A percentile compares a stretch with the other conserved stretches of the same genome.
These are phyloP conservation scores for Helobdella robusta DNA, from an alignment of 2,888 invertebrate species.

Conservation along the genomic window DNA sequence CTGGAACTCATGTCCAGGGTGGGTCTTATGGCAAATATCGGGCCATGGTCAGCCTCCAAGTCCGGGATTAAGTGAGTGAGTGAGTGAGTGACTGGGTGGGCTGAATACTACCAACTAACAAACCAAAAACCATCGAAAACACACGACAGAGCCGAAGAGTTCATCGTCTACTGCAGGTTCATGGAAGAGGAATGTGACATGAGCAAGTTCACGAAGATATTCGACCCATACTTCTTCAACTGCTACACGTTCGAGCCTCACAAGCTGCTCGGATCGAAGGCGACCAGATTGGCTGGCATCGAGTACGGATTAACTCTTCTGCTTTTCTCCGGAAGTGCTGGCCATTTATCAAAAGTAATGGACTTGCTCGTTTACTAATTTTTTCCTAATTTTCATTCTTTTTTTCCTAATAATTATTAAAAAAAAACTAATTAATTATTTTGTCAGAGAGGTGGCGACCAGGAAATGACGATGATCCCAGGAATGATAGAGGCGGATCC, in stretches of 20 bases:
- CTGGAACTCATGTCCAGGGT: slow-evolving; percentile 33
- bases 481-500: slow-evolving; percentile 33
- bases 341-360: slow-evolving; percentile 26
- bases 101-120: not conserved
- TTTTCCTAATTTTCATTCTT: not conserved
- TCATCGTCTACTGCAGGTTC: slow-evolving; percentile 35
- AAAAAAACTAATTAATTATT: not conserved
- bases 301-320: slow-evolving; percentile 36
- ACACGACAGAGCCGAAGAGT: slow-evolving; percentile 30
- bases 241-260: slow-evolving; percentile 36
- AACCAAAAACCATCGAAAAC: not conserved
- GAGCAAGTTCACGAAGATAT: slow-evolving; percentile 31
- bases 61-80: slow-evolving; percentile 29
- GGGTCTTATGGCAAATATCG: slow-evolving; percentile 35
- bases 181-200: slow-evolving; percentile 34
- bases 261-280: slow-evolving; percentile 24
- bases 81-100: not conserved
- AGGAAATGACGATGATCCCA: slow-evolving; percentile 26
- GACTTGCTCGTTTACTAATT: not conserved
- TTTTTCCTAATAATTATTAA: not conserved
- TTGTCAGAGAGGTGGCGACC: not conserved
- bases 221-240: slow-evolving; percentile 37
- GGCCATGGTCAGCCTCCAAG: slow-evolving; percentile 29
- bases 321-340: slow-evolving; percentile 36
- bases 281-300: slow-evolving; percentile 34